Evolutionary conservation across 1,140 invertebrate genomes (phyloP), one percentile per base, ranked within the genome.

Genomic region (Tribolium madens): DNA sequence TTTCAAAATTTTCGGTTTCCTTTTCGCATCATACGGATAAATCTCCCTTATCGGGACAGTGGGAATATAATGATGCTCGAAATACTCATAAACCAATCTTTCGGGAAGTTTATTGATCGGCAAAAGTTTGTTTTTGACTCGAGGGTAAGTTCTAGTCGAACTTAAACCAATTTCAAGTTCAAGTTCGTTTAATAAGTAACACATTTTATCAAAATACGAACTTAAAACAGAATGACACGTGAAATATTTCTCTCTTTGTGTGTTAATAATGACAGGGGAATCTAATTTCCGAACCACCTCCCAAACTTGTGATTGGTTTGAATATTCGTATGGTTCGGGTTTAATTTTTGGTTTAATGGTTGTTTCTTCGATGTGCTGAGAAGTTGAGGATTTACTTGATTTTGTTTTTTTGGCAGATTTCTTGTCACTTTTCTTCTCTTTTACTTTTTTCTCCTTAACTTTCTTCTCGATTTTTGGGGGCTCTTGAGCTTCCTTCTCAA

Each of bases 41-140:
- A 13, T 48, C 0, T 21, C 36, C 7, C 3, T 50, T 0, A n/a
- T 7, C 15, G 64, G 47, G 9, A 71, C 14, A 21, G 73, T 69
- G n/a, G 76, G 57, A 18, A 81, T 57, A 36, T 79, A 80, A n/a
- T 48, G 14, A 33, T 80, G 73, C 1, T 81, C 81, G 42, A 82
- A 79, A 17, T 74, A 74, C 57, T 82, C 81, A 64, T 76, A 82
- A 9, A 78, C 17, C 12, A 80, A 4, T 42, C 81, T 42, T 50
- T 50, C 5, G 12, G 33, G 42, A 36, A 72, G 17, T 13, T 53
- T 0, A 68, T 12, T 13, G 3, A 33, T 14, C 3, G 33, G 12
- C 6, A 47, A 13, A n/a, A 14, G 6, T 42, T 48, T 70, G 7
- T 70, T 60, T 42, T 26, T 31, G 7, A 14, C 12, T 2, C 10